phyloP scores from a whole-genome alignment of 1,140 invertebrate genomes.

The Hylaeus anthracinus region DNA sequence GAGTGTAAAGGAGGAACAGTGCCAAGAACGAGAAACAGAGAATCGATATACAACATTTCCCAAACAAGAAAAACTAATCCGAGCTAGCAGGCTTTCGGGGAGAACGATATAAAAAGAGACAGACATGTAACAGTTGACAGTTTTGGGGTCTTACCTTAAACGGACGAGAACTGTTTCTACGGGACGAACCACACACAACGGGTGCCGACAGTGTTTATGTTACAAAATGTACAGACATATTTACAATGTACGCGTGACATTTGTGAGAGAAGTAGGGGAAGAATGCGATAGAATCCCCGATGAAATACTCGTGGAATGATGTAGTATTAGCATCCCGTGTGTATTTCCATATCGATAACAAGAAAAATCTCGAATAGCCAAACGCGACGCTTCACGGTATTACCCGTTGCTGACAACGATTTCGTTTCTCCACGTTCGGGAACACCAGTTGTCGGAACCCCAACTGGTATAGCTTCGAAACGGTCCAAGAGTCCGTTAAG shows the following conservation, averaged over 20 bases:
- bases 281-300: neutral
- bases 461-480: no score
- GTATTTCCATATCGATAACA: no score
- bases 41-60: slow-evolving; percentile 23
- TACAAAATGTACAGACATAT: slow-evolving; percentile 52
- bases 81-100: slow-evolving; percentile 32
- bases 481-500: no score
- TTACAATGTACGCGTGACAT: slow-evolving; percentile 26
- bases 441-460: no score
- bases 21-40: slow-evolving; percentile 26
- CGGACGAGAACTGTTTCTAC: slow-evolving; percentile 54
- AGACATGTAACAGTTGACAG: slow-evolving; percentile 37
- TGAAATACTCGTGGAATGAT: neutral
- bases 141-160: slow-evolving; percentile 51
- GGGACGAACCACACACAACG: slow-evolving; percentile 43
- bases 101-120: slow-evolving; percentile 1
- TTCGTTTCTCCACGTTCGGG: no score
- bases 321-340: neutral
- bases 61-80: slow-evolving; percentile 11
- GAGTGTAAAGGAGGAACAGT: slow-evolving; percentile 18
- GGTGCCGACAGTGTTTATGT: slow-evolving; percentile 47
- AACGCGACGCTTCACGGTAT: no score
- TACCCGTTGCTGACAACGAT: no score
- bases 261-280: no score
- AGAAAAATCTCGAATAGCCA: no score